Conservation (phyloP, 2,888 invertebrate genomes). For the Tinea pellionella region DNA sequence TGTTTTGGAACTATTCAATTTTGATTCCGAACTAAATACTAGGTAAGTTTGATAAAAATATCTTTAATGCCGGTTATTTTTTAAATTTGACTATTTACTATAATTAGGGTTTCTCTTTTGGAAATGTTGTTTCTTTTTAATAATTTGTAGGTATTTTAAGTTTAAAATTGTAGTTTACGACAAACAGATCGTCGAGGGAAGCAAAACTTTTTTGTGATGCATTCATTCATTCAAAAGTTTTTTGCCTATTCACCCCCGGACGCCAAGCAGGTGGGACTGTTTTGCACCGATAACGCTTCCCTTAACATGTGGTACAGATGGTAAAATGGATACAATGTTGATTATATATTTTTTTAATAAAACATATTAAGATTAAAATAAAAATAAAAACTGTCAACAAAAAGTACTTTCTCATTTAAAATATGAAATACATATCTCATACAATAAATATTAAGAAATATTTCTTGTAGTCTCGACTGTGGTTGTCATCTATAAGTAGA, state of each 20-base stretch:
- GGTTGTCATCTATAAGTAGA: conserved; percentile 32
- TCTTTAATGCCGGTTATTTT: too few relatives aligned
- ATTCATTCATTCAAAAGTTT: neutral
- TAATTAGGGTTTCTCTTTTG: too few relatives aligned
- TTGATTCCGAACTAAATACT: too few relatives aligned
- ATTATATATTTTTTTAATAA: neutral
- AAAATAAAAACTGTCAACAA: neutral
- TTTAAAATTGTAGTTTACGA: too few relatives aligned
- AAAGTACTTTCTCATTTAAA: neutral
- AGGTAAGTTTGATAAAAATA: too few relatives aligned
- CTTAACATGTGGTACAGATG: neutral
- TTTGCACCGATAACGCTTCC: neutral
- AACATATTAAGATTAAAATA: neutral
- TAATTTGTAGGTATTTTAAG: too few relatives aligned
- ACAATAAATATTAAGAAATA: conserved; percentile 1
- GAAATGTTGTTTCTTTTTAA: too few relatives aligned
- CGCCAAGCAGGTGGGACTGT: neutral
- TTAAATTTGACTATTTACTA: too few relatives aligned
- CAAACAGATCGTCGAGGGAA: neutral
- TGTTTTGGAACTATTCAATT: too few relatives aligned
- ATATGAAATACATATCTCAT: neutral
- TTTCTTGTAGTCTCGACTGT: neutral
- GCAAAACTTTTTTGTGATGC: neutral
- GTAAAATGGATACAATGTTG: neutral
- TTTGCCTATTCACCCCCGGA: neutral